phyloP scores from a whole-genome alignment of 2,888 invertebrate species.

The Myopa tessellatipennis region DNA sequence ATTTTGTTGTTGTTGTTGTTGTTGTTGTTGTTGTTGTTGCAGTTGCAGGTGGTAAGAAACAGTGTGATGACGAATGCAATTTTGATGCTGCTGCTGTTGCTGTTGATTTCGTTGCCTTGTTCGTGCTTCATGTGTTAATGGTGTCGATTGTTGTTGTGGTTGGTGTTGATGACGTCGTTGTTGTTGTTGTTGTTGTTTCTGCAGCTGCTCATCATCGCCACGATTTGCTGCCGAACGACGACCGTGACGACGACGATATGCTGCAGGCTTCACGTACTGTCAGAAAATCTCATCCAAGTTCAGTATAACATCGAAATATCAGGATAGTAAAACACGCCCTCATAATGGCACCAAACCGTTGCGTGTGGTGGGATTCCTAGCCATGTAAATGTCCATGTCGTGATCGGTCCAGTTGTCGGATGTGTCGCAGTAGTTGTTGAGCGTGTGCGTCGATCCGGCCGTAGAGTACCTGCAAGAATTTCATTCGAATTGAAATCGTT shows the following conservation, averaged over 20 bases:
- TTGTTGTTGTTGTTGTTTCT: constrained; percentile 52
- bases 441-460: constrained; percentile 83
- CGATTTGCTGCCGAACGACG: constrained; percentile 28
- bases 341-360: constrained; percentile 87
- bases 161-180: constrained; percentile 55
- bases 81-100: constrained; percentile 49
- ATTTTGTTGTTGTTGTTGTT: constrained; percentile 47
- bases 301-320: constrained; percentile 69
- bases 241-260: constrained; percentile 32
- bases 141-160: constrained; percentile 44
- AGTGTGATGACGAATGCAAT: constrained; percentile 34
- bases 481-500: background rate
- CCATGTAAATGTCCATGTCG: constrained; percentile 96
- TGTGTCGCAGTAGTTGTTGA: constrained; percentile 89
- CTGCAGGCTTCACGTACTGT: constrained; percentile 64
- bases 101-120: constrained; percentile 41
- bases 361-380: constrained; percentile 87
- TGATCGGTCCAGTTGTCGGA: constrained; percentile 95
- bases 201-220: constrained; percentile 27
- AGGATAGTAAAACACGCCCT: constrained; percentile 68
- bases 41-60: constrained; percentile 42
- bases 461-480: constrained; percentile 71
- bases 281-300: constrained; percentile 68
- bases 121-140: constrained; percentile 51
- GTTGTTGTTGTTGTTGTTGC: constrained; percentile 46